phyloP scores from a whole-genome alignment of 2,113 vertebrate species.

The Mustelus asterias region DNA sequence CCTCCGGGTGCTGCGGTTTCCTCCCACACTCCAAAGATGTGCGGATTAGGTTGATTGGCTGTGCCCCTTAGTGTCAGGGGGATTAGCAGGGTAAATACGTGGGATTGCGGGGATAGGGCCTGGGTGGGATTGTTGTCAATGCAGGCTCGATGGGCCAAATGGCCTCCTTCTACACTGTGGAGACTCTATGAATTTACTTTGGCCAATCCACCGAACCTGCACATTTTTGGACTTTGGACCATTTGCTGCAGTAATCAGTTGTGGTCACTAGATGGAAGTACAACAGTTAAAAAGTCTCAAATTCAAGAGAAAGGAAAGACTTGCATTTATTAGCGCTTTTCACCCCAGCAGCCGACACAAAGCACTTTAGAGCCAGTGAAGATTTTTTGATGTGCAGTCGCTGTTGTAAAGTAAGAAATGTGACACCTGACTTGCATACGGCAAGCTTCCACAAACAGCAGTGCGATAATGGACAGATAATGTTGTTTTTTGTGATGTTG shows the following conservation, averaged over 20 bases:
- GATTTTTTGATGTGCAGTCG: neutral
- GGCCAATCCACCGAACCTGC: no score
- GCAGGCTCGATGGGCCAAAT: no score
- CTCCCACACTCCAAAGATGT: no score
- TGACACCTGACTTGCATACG: neutral
- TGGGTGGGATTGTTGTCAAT: no score
- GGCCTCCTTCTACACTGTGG: no score
- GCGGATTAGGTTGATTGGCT: no score
- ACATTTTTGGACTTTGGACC: no score
- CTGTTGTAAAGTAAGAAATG: neutral
- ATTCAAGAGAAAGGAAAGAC: neutral
- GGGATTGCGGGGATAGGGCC: no score
- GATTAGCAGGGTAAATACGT: no score
- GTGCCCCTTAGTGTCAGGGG: no score
- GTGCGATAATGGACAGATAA: neutral
- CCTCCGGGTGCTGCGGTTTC: no score
- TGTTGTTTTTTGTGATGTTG: neutral
- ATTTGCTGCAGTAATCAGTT: neutral
- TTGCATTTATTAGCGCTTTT: neutral
- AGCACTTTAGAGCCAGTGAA: neutral
- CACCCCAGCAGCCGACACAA: neutral
- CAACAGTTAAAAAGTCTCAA: neutral
- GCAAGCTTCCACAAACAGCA: neutral
- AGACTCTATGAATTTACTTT: no score
- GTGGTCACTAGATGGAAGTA: constrained; percentile 1